Evolutionary conservation across 2,113 vertebrate species (phyloP).

Genomic region (Hystrix brachyura): DNA sequence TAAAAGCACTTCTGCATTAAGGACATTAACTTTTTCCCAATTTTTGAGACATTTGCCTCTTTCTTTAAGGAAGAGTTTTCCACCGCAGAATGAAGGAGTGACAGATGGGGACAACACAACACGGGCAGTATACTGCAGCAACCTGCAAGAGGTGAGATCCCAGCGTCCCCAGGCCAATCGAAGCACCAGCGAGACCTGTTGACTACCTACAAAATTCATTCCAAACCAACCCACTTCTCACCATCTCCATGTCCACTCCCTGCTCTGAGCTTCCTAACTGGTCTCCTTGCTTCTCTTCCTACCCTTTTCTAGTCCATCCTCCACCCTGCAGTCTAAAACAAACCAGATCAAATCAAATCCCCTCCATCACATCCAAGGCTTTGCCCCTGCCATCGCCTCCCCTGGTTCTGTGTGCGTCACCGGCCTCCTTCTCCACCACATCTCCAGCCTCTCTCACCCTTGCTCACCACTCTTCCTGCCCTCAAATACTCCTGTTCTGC

Average conservation of each 20-base stretch:
- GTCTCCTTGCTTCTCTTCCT: neutral
- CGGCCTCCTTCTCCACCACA: neutral
- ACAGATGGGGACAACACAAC: neutral
- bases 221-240: neutral
- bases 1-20: neutral
- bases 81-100: neutral
- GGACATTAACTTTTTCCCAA: neutral
- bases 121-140: neutral
- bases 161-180: neutral
- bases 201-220: neutral
- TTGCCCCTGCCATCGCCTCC: neutral
- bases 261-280: neutral
- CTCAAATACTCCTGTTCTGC: neutral
- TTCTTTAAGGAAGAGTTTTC: conserved; percentile 4
- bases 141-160: neutral
- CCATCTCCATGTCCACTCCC: neutral
- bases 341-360: neutral
- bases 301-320: neutral
- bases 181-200: neutral
- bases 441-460: neutral
- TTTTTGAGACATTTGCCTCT: neutral
- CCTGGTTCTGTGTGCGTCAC: neutral
- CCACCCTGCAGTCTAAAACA: neutral
- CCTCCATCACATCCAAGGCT: neutral
- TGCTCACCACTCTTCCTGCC: neutral